These are phyloP conservation scores for Cinara cedri DNA, from an alignment of 2,888 invertebrate genomes.

Conservation along the genomic window DNA sequence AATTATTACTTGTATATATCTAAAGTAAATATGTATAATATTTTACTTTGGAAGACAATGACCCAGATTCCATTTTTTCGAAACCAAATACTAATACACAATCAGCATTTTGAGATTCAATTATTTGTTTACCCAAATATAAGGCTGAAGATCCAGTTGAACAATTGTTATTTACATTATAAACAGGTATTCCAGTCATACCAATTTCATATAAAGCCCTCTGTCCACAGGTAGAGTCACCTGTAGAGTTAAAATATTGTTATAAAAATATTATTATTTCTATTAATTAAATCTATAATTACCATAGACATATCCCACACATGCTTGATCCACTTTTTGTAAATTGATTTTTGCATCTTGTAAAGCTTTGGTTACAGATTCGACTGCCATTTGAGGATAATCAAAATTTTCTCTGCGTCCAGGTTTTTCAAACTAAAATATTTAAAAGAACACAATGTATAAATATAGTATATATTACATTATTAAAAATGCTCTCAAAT, in stretches of 20 bases:
- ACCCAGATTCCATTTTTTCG: constrained; percentile 97
- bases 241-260: constrained; percentile 62
- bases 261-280: not conserved
- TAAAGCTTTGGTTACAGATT: constrained; percentile 87
- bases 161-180: constrained; percentile 98
- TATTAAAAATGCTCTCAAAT: too few species aligned
- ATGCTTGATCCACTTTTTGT: constrained; percentile 82
- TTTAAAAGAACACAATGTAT: not conserved
- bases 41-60: constrained; percentile 74
- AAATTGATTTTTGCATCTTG: constrained; percentile 81
- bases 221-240: constrained; percentile 95
- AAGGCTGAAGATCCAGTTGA: constrained; percentile 95
- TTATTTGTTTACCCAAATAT: constrained; percentile 85
- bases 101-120: constrained; percentile 86
- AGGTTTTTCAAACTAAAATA: constrained; percentile 85
- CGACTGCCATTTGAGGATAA: constrained; percentile 94
- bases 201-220: constrained; percentile 92
- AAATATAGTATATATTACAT: not conserved
- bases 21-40: not conserved
- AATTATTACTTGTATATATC: not conserved
- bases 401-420: constrained; percentile 80
- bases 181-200: constrained; percentile 95
- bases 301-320: constrained; percentile 91
- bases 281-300: constrained; percentile 58
- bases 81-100: constrained; percentile 94